Evolutionary conservation across 2,888 invertebrate genomes (phyloP), one percentile per base, ranked within the genome.

Genomic region (Ptycholaimellus sp.): DNA sequence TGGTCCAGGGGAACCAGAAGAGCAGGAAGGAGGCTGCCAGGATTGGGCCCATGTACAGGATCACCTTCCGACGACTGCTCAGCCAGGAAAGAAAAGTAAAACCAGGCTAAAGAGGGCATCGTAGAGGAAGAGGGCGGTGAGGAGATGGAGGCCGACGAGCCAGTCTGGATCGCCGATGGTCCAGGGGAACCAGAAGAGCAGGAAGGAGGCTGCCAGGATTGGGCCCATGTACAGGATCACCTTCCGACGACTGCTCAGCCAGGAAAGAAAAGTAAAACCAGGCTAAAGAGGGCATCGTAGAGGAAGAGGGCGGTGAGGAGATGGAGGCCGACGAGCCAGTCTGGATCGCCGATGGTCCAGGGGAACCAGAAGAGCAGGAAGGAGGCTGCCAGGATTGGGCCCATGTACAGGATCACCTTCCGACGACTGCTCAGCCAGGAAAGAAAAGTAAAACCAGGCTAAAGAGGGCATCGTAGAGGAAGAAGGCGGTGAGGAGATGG

Each of bases 151-250:
- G 2, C 60, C 61, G 7, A 51, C 51, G 1, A 60, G 38, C 49
- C 41, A 42, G 2, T 41, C 41, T 14, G 43, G 37, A 34, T 53
- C 51, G 37, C 34, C 44, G 42, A 44, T 44, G 6, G 46, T 46
- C 61, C 60, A 60, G 1, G 61, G 59, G 36, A 58, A 55, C 58
- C 58, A 58, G 23, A 54, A 49, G 3, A 61, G 40, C 11, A 62
- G 44, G 39, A 59, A 62, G 1, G 59, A 52, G 4, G 58, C 27
- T 5, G 53, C 54, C 45, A 57, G 58, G 1, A 59, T 46, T 3
- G 60, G 60, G 0, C 58, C 59, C 3, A 56, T 53, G 42, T 60
- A 60, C 13, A 60, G 45, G 20, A 61, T 54, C 30, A 56, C 51
- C 33, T 53, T 49, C n/a, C 58, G 45, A 9, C 59, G 45, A 6